Base-by-base conservation (phyloP, 2,888 invertebrate species). In the Ommatoiulus sabulosus region DNA sequence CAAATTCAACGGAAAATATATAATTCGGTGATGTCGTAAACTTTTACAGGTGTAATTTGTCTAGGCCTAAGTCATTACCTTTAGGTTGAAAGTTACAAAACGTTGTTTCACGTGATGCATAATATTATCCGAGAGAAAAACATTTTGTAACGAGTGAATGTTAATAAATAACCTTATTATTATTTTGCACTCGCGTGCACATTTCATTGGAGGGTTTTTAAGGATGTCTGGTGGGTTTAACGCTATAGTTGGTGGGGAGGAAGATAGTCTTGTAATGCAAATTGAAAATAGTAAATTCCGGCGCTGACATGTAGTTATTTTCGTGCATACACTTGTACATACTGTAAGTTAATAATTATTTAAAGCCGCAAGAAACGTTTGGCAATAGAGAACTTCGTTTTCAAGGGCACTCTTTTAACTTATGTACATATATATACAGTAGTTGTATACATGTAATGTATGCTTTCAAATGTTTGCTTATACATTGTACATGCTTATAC, bases 161-260 rank as follows among this genome's bases (percentile, higher is more conserved):
- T 24, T 72, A 72, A 72, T 72, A 63, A 63, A 63, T 24, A 72
- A 72, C 72, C 72, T 72, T 72, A 72, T 72, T 72, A 72, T 10
- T 72, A 72, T 72, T 72, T 72, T 72, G 72, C 72, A 24, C 72
- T 72, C 10, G 72, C 24, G 24, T 72, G 24, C 72, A 72, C 72
- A 24, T 24, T 72, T 72, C 72, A 24, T 24, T 10, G 72, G 72
- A 72, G 72, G 72, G 72, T 12, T 24, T 72, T 72, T 72, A 72
- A 24, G 72, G 72, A 72, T 72, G 72, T 72, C 24, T 72, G 35
- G 35, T 35, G 35, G 35, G 35, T 35, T 24, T 72, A 72, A 5
- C 35, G 72, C 72, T 6, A n/a, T n/a, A 72, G 72, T 10, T 24
- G 20, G 35, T 35, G 63, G 20, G 24, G 24, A 72, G 24, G 12